A percentile compares a stretch with the other conserved stretches of the same genome.
phyloP scores from a whole-genome alignment of 1,140 invertebrate genomes.

The Oreohelix idahoensis region DNA sequence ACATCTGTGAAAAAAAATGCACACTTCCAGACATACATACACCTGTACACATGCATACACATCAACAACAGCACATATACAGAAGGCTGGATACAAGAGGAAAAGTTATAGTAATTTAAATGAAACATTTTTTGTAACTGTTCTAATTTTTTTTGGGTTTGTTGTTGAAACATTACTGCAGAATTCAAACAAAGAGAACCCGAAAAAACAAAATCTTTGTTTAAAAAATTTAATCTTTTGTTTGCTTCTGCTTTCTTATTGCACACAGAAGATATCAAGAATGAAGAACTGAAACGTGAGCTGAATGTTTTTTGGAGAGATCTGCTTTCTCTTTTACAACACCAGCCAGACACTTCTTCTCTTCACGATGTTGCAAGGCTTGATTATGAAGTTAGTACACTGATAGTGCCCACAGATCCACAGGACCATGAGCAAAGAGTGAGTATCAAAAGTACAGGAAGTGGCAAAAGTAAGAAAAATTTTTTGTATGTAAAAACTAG shows the following conservation, averaged over 20 bases:
- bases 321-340: conserved; percentile 61
- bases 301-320: conserved; percentile 70
- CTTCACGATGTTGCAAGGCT: conserved; percentile 68
- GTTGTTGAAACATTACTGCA: too few species aligned
- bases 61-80: too few species aligned
- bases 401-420: conserved; percentile 61
- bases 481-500: too few species aligned
- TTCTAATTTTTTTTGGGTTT: too few species aligned
- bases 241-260: conserved; percentile 55
- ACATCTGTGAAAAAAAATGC: too few species aligned
- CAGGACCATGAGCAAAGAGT: conserved; percentile 69
- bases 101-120: too few species aligned
- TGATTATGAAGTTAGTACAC: conserved; percentile 66
- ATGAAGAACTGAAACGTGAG: conserved; percentile 57
- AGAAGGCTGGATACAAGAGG: too few species aligned
- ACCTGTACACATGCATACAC: too few species aligned
- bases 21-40: too few species aligned
- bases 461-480: too few species aligned
- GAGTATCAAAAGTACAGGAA: background rate
- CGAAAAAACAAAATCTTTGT: background rate
- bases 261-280: conserved; percentile 47
- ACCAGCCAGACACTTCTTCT: conserved; percentile 56
- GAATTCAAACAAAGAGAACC: too few species aligned
- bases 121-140: too few species aligned
- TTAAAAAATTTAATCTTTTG: conserved; percentile 31